These are phyloP conservation scores for Cyclura pinguis DNA, from an alignment of 2,797 vertebrate genomes.

Conservation along the genomic window DNA sequence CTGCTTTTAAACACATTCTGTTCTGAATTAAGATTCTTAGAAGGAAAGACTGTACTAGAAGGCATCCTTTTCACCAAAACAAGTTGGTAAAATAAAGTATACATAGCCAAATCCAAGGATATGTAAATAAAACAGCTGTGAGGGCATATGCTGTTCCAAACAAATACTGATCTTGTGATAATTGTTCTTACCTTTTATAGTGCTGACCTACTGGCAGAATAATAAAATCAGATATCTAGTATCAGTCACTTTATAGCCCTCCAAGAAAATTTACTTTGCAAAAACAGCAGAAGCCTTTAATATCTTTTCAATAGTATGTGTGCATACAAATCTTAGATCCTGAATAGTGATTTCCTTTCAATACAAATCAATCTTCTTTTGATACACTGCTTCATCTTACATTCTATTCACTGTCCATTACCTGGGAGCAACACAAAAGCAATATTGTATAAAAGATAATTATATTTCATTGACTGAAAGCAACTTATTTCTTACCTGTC, in stretches of 20 bases:
- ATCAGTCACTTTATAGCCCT: too few relatives aligned
- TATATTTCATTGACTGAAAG: conserved; percentile 26
- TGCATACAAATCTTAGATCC: neutral
- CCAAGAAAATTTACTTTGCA: neutral
- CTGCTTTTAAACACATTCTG: neutral
- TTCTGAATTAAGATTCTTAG: neutral
- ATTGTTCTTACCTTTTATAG: neutral
- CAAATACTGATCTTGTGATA: neutral
- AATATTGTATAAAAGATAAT: conserved; percentile 18
- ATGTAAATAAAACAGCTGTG: neutral
- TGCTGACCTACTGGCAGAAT: neutral
- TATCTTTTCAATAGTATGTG: neutral
- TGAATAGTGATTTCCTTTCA: neutral
- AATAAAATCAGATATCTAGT: neutral
- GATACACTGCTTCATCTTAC: neutral
- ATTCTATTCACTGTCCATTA: neutral
- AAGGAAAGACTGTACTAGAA: neutral
- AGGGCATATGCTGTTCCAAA: neutral
- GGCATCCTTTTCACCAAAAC: neutral
- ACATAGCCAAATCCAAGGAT: neutral
- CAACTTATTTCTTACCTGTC: conserved; percentile 87
- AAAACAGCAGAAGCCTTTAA: neutral
- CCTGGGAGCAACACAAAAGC: neutral
- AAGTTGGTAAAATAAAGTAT: neutral
- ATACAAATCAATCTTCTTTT: neutral